A percentile compares a stretch with the other conserved stretches of the same genome.
Evolutionary conservation across 2,797 vertebrate species (phyloP).

Genomic region (Ceryle rudis): DNA sequence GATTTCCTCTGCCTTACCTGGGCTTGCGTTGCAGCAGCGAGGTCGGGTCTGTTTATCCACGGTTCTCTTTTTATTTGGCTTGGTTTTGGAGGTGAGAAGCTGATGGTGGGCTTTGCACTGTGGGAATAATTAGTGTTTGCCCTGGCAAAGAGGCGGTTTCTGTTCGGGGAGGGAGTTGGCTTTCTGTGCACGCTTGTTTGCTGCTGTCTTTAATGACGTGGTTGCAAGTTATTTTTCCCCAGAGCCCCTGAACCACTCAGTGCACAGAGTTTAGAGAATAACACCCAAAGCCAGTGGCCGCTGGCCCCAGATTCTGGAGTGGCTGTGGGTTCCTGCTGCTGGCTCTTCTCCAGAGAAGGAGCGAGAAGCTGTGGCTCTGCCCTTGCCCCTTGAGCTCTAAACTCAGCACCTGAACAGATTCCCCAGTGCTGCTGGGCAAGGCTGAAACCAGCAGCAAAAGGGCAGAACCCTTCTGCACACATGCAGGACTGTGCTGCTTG

Average conservation of each 20-base stretch:
- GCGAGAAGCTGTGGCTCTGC: not conserved
- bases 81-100: not conserved
- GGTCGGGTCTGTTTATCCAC: not conserved
- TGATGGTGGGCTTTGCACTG: not conserved
- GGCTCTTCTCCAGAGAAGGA: rapidly evolving
- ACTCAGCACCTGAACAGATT: rapidly evolving
- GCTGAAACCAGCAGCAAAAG: not conserved
- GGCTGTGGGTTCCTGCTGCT: not conserved
- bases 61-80: rapidly evolving
- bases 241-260: not conserved
- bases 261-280: not conserved
- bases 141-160: not conserved
- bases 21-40: rapidly evolving
- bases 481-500: rapidly evolving
- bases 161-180: not conserved
- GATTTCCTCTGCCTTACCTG: not conserved
- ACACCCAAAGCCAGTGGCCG: not conserved
- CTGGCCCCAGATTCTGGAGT: not conserved
- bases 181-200: not conserved
- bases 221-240: not conserved
- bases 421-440: rapidly evolving
- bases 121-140: not conserved
- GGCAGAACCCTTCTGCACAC: too few relatives aligned
- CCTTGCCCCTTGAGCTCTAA: rapidly evolving
- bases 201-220: not conserved